Conservation (phyloP, 1,140 invertebrate species). For the Heliconius congener region DNA sequence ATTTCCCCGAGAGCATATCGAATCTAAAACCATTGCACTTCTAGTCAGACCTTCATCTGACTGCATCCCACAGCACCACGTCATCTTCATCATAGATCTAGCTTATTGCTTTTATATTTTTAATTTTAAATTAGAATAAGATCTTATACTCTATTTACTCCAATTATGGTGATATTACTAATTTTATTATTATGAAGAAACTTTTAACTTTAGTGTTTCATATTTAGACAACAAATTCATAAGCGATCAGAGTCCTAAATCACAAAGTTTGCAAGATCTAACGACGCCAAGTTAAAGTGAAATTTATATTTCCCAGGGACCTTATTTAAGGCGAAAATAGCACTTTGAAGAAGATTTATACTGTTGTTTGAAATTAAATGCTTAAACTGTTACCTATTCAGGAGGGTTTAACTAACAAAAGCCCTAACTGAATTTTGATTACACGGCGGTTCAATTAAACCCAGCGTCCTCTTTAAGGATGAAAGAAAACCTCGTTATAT, state of each 20-base stretch:
- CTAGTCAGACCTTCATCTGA: too few relatives aligned
- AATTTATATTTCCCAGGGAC: constrained; percentile 37
- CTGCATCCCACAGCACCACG: too few relatives aligned
- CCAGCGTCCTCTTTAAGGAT: constrained; percentile 48
- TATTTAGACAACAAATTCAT: constrained; percentile 6
- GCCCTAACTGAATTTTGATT: constrained; percentile 50
- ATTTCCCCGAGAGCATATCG: too few relatives aligned
- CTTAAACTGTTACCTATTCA: constrained; percentile 43
- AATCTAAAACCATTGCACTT: too few relatives aligned
- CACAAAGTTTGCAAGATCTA: constrained; percentile 15
- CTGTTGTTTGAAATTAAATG: constrained; percentile 42
- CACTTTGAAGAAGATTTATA: constrained; percentile 40
- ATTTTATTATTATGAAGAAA: neutral
- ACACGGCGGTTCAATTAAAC: constrained; percentile 46
- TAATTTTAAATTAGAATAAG: too few relatives aligned
- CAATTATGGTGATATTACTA: neutral
- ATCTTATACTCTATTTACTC: neutral
- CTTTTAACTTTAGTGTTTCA: constrained; percentile 7
- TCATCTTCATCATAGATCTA: too few relatives aligned
- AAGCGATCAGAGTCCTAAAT: constrained; percentile 20
- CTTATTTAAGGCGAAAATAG: constrained; percentile 39
- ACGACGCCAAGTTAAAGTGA: constrained; percentile 27
- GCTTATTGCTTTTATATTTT: neutral
- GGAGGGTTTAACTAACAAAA: constrained; percentile 41
- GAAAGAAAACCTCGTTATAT: constrained; percentile 47